phyloP scores from a whole-genome alignment of 2,113 vertebrate genomes.

The Catagonus wagneri region DNA sequence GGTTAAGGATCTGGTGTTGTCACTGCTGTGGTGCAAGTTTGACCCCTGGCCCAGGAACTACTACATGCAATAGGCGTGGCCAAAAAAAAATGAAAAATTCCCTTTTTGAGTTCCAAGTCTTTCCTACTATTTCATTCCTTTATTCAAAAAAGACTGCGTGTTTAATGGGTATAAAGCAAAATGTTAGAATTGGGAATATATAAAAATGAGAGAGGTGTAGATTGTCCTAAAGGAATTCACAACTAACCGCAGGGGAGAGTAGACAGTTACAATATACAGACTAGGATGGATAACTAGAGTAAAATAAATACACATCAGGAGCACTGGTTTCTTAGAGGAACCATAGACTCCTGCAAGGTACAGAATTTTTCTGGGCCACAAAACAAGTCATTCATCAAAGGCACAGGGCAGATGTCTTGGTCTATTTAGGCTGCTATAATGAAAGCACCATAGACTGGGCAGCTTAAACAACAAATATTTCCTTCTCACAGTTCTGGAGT shows the following conservation, averaged over 20 bases:
- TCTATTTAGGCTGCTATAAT: not conserved
- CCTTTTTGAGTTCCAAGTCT: not conserved
- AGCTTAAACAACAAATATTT: not conserved
- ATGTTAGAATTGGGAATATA: not conserved
- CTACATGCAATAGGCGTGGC: too few relatives aligned
- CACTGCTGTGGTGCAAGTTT: too few relatives aligned
- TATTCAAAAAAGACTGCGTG: not conserved
- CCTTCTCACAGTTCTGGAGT: not conserved
- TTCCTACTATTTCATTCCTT: not conserved
- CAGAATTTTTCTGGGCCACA: not conserved
- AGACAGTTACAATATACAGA: not conserved
- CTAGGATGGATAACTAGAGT: not conserved
- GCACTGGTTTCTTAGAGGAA: not conserved
- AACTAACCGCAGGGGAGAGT: not conserved
- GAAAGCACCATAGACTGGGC: not conserved
- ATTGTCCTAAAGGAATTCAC: not conserved
- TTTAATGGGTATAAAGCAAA: not conserved
- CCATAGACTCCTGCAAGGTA: not conserved
- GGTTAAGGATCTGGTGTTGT: too few relatives aligned
- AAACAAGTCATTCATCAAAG: not conserved
- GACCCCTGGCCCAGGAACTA: too few relatives aligned
- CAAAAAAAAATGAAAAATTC: not conserved
- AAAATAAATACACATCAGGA: not conserved
- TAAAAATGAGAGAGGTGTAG: not conserved
- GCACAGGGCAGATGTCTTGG: not conserved